Conservation (phyloP, 2,113 vertebrate species). For the Falcunculus frontatus region DNA sequence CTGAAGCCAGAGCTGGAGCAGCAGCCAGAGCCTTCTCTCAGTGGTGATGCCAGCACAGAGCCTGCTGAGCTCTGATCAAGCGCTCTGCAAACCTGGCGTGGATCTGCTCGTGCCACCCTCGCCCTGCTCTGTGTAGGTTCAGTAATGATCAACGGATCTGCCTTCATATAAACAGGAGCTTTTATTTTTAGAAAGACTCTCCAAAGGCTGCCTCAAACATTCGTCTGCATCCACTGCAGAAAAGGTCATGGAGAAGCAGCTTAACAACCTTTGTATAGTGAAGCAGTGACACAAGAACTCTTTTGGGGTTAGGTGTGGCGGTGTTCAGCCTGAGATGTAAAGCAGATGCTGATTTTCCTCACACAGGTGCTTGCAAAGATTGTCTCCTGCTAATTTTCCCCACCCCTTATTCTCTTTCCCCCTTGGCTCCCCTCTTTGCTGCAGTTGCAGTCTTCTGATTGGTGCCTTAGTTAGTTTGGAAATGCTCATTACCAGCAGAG, state of each 20-base stretch:
- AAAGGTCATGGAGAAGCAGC: constrained; percentile 53
- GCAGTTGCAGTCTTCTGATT: neutral
- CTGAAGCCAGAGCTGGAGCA: neutral
- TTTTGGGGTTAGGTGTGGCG: neutral
- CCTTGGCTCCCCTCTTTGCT: neutral
- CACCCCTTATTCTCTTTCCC: neutral
- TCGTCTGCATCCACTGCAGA: constrained; percentile 25
- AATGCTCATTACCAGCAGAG: neutral
- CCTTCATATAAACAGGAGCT: constrained; percentile 11
- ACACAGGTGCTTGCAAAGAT: neutral
- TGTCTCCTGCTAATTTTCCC: neutral
- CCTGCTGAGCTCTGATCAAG: neutral
- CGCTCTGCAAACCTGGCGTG: neutral
- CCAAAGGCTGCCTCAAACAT: constrained; percentile 30
- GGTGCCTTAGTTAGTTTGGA: constrained; percentile 39
- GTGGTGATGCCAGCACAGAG: neutral
- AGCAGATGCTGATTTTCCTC: neutral
- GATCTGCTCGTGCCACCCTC: neutral
- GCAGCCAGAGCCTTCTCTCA: neutral
- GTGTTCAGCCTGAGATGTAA: neutral
- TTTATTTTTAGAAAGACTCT: constrained; percentile 64
- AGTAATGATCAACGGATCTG: constrained; percentile 1
- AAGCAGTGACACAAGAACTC: neutral
- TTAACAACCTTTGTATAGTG: constrained; percentile 5
- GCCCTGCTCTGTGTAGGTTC: neutral